These are phyloP conservation scores for Neocloeon triangulifer DNA, from an alignment of 1,140 invertebrate genomes.

Conservation along the genomic window DNA sequence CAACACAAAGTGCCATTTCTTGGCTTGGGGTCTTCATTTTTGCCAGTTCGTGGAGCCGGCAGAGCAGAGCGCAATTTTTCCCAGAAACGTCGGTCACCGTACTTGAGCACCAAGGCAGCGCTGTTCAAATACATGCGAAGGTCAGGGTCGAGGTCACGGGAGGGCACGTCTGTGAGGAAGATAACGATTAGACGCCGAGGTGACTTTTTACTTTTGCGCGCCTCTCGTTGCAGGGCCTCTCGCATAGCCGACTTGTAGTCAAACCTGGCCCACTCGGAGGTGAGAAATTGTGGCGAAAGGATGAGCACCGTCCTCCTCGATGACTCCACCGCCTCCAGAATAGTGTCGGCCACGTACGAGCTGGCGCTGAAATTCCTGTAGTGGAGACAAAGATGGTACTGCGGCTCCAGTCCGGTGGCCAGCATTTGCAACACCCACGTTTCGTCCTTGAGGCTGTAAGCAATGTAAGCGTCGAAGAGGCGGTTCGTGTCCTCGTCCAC, in stretches of 20 bases:
- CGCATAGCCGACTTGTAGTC: constrained; percentile 84
- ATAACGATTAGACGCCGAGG: constrained; percentile 64
- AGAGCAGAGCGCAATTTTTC: constrained; percentile 77
- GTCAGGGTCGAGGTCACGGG: constrained; percentile 70
- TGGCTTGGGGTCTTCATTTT: no score
- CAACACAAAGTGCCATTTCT: no score
- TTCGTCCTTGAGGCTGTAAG: constrained; percentile 77
- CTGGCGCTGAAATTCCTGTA: constrained; percentile 68
- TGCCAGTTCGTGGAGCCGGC: no score
- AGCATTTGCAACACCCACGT: constrained; percentile 67
- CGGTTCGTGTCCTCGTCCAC: constrained; percentile 47
- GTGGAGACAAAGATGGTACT: constrained; percentile 60
- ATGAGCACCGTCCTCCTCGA: constrained; percentile 76
- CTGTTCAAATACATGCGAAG: constrained; percentile 70
- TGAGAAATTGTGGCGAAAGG: constrained; percentile 76
- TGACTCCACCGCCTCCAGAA: constrained; percentile 74
- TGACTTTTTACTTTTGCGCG: constrained; percentile 15
- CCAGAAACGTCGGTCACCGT: constrained; percentile 87
- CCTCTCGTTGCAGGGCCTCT: constrained; percentile 57
- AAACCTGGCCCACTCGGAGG: constrained; percentile 82
- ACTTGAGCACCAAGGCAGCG: constrained; percentile 64
- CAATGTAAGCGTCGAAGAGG: constrained; percentile 75
- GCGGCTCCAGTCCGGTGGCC: constrained; percentile 48
- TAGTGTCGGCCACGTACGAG: constrained; percentile 64
- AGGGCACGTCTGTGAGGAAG: constrained; percentile 59